Evolutionary conservation across 2,113 vertebrate species (phyloP).

Genomic region (Hipposideros armiger): DNA sequence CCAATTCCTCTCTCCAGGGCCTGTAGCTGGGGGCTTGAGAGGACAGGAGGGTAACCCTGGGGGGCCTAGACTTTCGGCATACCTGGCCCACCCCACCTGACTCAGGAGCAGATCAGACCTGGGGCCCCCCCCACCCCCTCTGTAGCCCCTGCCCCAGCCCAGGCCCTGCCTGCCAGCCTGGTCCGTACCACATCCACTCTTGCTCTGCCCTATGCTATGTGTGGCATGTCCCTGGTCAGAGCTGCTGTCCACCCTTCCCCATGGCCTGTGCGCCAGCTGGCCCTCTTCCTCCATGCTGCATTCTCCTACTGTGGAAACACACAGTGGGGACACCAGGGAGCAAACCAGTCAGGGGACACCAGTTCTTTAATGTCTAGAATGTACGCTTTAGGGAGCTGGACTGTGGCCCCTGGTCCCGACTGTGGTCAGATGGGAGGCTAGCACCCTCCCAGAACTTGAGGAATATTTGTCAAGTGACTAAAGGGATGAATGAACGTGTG

Average conservation of each 20-base stretch:
- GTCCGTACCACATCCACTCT: neutral
- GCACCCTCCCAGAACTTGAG: neutral
- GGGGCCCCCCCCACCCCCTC: neutral
- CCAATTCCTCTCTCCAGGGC: neutral
- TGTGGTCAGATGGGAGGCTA: neutral
- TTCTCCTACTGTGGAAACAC: neutral
- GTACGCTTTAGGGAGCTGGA: neutral
- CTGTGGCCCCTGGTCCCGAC: neutral
- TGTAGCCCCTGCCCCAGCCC: neutral
- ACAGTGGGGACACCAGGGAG: neutral
- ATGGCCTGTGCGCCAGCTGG: neutral
- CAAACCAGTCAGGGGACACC: neutral
- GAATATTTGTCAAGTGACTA: neutral
- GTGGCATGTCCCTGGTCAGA: fast-evolving
- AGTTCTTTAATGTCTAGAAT: neutral
- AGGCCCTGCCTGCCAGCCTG: neutral
- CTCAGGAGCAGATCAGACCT: neutral
- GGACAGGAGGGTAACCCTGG: neutral
- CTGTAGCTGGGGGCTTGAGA: neutral
- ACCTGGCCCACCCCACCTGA: neutral
- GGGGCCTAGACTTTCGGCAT: neutral
- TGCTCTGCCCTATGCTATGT: fast-evolving
- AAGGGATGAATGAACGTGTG: neutral
- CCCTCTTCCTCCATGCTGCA: neutral
- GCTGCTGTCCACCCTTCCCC: neutral